Conservation (phyloP, 2,113 vertebrate species). For the Grallaria varia region DNA sequence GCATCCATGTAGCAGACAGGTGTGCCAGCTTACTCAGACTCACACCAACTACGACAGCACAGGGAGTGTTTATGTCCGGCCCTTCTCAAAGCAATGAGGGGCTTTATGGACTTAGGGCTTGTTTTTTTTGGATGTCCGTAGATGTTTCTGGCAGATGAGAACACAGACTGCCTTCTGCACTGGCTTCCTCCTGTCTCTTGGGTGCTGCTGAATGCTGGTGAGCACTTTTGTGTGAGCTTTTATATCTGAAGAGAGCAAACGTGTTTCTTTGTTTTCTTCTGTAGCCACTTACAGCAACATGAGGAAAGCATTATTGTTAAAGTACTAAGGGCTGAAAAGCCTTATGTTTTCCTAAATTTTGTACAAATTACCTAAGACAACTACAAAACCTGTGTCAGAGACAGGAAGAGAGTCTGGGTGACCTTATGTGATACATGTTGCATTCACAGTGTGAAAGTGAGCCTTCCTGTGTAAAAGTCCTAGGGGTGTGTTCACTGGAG, state of each 20-base stretch:
- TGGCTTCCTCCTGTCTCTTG: neutral
- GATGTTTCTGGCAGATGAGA: neutral
- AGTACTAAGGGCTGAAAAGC: neutral
- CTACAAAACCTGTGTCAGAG: neutral
- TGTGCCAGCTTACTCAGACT: neutral
- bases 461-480: neutral
- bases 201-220: neutral
- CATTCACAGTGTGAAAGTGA: neutral
- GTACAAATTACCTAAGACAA: neutral
- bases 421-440: neutral
- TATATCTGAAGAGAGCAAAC: neutral
- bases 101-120: neutral
- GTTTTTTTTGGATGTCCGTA: neutral
- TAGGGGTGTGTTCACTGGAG: neutral
- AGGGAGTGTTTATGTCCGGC: neutral
- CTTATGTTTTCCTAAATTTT: neutral
- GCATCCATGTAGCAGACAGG: neutral
- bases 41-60: neutral
- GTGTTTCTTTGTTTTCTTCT: conserved; percentile 20
- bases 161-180: neutral
- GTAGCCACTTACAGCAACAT: neutral
- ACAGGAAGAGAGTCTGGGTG: neutral
- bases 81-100: neutral
- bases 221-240: neutral
- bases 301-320: conserved; percentile 17